phyloP scores from a whole-genome alignment of 92 coral and sea anemone genomes.

The Bergia puertoricense region DNA sequence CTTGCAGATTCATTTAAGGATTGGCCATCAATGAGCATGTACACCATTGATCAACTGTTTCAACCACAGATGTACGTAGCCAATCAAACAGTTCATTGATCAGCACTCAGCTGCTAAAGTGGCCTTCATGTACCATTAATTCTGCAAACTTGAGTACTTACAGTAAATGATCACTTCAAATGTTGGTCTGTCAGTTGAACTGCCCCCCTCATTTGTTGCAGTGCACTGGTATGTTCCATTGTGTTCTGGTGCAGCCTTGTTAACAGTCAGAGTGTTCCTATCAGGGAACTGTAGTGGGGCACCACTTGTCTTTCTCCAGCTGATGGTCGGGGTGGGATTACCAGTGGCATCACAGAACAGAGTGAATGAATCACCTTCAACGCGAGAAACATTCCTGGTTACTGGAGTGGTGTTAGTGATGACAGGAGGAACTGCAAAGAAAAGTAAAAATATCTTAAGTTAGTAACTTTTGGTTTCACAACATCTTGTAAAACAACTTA shows the following conservation, averaged over 20 bases:
- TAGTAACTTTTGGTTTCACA: no score
- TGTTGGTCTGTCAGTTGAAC: background rate
- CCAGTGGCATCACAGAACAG: background rate
- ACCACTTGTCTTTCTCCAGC: background rate
- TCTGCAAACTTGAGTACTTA: no score
- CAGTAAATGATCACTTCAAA: background rate
- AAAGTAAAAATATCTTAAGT: no score
- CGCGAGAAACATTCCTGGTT: background rate
- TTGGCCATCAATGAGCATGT: no score
- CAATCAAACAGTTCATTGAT: no score
- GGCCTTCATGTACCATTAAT: no score
- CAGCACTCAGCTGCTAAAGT: no score
- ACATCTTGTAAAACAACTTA: no score
- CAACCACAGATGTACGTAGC: no score
- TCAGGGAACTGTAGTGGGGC: background rate
- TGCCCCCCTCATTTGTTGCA: background rate
- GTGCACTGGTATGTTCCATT: conserved; percentile 15
- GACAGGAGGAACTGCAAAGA: no score
- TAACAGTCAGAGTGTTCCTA: background rate
- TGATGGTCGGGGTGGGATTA: background rate
- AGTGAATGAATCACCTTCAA: background rate
- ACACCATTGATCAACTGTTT: no score
- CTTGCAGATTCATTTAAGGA: no score
- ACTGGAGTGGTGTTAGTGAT: background rate
- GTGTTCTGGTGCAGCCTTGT: conserved; percentile 26